A percentile compares a stretch with the other conserved stretches of the same genome.
Evolutionary conservation across 2,113 vertebrate genomes (phyloP).

Genomic region (Ploceus nigricollis): DNA sequence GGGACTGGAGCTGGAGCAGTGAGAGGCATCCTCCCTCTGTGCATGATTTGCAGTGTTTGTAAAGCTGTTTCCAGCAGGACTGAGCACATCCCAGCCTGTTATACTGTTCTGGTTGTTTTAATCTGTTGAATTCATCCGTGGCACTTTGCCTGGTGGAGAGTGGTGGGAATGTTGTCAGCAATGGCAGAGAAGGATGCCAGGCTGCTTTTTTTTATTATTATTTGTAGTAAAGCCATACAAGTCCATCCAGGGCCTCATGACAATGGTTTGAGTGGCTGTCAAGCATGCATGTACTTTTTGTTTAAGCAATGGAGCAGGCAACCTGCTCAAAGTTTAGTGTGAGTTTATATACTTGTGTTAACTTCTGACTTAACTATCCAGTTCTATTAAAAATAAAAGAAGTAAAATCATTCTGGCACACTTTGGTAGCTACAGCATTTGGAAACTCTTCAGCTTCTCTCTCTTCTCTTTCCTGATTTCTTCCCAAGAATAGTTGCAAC

Average conservation of each 20-base stretch:
- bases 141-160: slow-evolving; percentile 31
- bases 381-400: slow-evolving; percentile 6
- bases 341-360: neutral
- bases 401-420: neutral
- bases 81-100: neutral
- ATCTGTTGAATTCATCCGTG: neutral
- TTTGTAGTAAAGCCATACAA: neutral
- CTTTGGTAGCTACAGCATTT: neutral
- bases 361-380: neutral
- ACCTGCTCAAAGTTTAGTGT: neutral
- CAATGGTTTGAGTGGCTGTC: neutral
- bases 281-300: neutral
- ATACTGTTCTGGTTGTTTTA: neutral
- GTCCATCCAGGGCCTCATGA: neutral
- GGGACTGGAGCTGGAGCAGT: neutral
- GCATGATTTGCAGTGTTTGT: neutral
- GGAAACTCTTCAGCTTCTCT: neutral
- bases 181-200: slow-evolving; percentile 22
- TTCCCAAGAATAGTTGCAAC: slow-evolving; percentile 1
- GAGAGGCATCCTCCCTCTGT: neutral
- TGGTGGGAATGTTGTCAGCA: slow-evolving; percentile 7
- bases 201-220: neutral
- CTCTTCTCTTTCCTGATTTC: neutral
- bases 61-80: neutral
- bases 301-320: neutral